Evolutionary conservation across 2,888 invertebrate genomes (phyloP).

Genomic region (Odontomyia ornata): DNA sequence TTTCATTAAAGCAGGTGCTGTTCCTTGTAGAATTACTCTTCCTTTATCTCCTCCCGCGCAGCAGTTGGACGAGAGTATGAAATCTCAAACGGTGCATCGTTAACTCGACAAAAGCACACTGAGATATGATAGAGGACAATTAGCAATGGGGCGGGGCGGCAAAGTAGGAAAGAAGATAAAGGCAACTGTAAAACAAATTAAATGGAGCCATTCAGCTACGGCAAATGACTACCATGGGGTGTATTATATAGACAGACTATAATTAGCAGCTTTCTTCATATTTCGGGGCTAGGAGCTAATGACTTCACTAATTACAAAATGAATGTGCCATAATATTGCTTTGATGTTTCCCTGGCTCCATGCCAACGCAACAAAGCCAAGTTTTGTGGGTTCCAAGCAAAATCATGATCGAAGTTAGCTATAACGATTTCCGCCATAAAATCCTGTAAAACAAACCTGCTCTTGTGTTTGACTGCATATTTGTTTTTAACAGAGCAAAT

Average conservation of each 20-base stretch:
- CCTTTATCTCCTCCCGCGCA: no score
- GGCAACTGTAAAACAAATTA: neutral
- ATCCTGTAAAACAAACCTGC: no score
- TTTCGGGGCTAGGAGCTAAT: conserved; percentile 2
- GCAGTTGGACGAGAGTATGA: neutral
- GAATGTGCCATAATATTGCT: neutral
- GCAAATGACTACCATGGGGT: neutral
- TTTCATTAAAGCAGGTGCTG: neutral
- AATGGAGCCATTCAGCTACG: neutral
- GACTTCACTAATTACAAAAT: conserved; percentile 32
- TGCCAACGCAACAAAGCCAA: no score
- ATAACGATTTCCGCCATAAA: no score
- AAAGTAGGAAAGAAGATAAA: no score
- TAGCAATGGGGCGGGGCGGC: no score
- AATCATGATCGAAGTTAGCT: no score
- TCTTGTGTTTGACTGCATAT: no score
- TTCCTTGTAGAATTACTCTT: no score
- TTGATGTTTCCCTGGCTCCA: neutral
- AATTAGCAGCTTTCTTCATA: neutral
- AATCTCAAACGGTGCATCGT: neutral
- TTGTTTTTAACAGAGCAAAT: no score
- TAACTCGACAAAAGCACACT: neutral
- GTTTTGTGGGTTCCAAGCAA: no score
- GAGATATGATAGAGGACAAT: no score
- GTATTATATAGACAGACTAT: neutral